These are phyloP conservation scores for Mionectes macconnelli DNA, from an alignment of 2,113 vertebrate species.

Conservation along the genomic window DNA sequence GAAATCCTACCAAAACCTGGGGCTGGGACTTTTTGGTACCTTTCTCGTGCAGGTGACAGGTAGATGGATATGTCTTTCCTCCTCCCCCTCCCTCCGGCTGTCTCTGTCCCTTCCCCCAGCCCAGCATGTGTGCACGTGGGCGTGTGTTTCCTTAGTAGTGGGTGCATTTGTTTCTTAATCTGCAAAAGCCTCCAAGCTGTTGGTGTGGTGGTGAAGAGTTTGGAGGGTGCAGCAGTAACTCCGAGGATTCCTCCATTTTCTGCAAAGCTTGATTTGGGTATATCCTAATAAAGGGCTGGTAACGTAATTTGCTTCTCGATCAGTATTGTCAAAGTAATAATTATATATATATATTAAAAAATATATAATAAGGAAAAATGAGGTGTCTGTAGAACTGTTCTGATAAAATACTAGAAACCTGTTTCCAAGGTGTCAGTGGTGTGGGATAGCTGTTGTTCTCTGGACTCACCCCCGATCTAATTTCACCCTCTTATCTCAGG, in stretches of 20 bases:
- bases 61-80: neutral
- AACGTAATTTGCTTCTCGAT: neutral
- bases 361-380: neutral
- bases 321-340: neutral
- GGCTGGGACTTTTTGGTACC: neutral
- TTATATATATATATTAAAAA: neutral
- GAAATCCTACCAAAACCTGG: neutral
- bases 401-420: neutral
- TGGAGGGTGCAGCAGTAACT: neutral
- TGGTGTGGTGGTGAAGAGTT: neutral
- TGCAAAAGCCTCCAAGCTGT: conserved; percentile 18
- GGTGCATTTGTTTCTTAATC: conserved; percentile 30
- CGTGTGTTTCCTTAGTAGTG: conserved; percentile 12
- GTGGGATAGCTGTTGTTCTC: neutral
- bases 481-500: neutral
- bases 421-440: neutral
- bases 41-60: neutral
- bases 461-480: neutral
- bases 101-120: conserved; percentile 10
- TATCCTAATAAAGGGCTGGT: neutral
- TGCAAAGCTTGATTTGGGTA: neutral
- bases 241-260: neutral
- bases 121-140: neutral
- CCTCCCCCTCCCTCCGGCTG: neutral
- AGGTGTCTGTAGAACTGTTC: neutral